Evolutionary conservation across 2,113 vertebrate genomes (phyloP).

Genomic region (Cephalopterus ornatus): DNA sequence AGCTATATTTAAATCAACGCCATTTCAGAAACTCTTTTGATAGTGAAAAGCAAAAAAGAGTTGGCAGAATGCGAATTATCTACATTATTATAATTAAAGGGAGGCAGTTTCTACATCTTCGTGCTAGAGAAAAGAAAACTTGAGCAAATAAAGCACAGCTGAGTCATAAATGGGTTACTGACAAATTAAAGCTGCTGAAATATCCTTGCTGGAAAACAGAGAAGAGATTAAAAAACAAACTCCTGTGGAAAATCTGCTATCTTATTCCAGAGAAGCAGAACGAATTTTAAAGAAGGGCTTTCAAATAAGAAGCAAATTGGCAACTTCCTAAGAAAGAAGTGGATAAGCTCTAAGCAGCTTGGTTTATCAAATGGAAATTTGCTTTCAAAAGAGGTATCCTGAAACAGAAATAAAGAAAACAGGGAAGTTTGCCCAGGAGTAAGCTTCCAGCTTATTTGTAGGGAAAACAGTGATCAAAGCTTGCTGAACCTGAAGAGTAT

Average conservation of each 20-base stretch:
- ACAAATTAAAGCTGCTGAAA: conserved; percentile 43
- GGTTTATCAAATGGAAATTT: conserved; percentile 47
- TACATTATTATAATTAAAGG: conserved; percentile 15
- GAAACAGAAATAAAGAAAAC: conserved; percentile 1
- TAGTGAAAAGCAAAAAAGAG: not conserved
- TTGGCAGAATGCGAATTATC: conserved; percentile 18
- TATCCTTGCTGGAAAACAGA: not conserved
- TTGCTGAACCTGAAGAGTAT: not conserved
- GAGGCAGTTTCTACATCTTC: not conserved
- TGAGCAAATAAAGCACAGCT: conserved; percentile 1
- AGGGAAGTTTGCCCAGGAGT: not conserved
- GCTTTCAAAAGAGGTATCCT: not conserved
- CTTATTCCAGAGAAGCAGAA: conserved; percentile 53
- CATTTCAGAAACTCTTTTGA: not conserved
- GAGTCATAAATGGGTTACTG: conserved; percentile 21
- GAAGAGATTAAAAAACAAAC: conserved; percentile 41
- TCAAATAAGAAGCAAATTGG: conserved; percentile 49
- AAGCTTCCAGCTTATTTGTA: not conserved
- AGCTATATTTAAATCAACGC: not conserved
- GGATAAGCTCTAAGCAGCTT: conserved; percentile 41
- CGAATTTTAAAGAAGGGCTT: conserved; percentile 22
- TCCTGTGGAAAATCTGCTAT: conserved; percentile 52
- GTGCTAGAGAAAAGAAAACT: not conserved
- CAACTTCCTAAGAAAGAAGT: conserved; percentile 34
- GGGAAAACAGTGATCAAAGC: conserved; percentile 21